Base-by-base conservation (phyloP, 53 echinoderm and acorn worm genomes). In the Arbacia lixula region DNA sequence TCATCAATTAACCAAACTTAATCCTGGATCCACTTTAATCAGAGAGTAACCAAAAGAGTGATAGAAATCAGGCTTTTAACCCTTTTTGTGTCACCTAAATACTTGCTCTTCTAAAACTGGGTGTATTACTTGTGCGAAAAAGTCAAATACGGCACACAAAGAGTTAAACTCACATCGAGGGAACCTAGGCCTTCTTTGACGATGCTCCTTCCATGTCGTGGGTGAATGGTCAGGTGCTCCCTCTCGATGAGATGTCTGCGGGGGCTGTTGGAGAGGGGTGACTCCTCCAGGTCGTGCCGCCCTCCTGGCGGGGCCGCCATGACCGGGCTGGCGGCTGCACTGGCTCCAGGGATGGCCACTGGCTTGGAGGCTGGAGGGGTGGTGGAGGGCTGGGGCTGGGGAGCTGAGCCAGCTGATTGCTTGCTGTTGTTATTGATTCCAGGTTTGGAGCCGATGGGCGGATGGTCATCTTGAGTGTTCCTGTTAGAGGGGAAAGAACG, bases 191-290 rank as follows among this genome's bases (percentile, higher is more conserved):
- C 96, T 66, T 96, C 95, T 63, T 90, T 95, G 54, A 95, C 95
- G 36, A 95, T 88, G 85, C 93, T 95, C 67, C 96, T 72, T 3
- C 93, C 93, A 65, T 96, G 96, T 27, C 93, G 85, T 1, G 96
- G 96, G 53, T 93, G 93, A 51, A 93, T 90, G 6, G 97, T 94
- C 16, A 96, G 96, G 33, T 96, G 96, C 38, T 96, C 97, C 61
- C 97, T 72, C 64, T 91, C 93, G 65, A 91, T 91, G 12, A 90
- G 77, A 42, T 91, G 91, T 10, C 93, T 84, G 24, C 94, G 68
- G 0, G 97, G 97, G 68, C 97, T 96, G 60, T 85, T 89, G 11
- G 89, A 84, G 5, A 66, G 52, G 34, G 90, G 73, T 22, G 89
- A 86, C 38, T 94, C 94, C 28, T 94, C 94, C 27, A 89, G 84